Base-by-base conservation (phyloP, 2,113 vertebrate genomes). In the Rhinichthys klamathensis region DNA sequence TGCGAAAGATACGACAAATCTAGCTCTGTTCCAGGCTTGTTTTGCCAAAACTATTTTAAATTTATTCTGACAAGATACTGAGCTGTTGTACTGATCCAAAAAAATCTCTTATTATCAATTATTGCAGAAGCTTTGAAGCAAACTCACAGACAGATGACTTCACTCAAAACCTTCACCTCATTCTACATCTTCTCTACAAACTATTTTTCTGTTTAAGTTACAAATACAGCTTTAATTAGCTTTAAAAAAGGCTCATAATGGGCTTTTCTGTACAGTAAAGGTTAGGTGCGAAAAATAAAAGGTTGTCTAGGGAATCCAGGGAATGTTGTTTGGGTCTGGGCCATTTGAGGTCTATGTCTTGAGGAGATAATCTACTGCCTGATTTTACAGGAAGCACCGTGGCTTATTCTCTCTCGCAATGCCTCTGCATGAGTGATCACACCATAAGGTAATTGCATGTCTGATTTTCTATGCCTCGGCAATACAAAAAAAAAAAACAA, bases 371-470 rank as follows among this genome's bases (percentile, higher is more conserved):
- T 79, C 12, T 79, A 79, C 56, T 16, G 21, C 32, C 76, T 79
- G 76, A 79, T 79, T 79, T 79, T 61, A 41, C 18, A 61, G 35
- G 8, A 61, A 27, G 23, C 7, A 23, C 12, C 12, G 3, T 21
- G 32, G 32, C 56, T 27, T 79, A 25, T 61, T 32, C 18, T 12
- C 9, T 77, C 16, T 54, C n/a, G 6, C 35, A 41, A 27, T 79
- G 44, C 46, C 25, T 51, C 25, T 30, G 46, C 35, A 44, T 80
- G 56, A 79, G 8, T 61, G 15, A 61, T 80, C 35, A 27, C 77
- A 61, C 56, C 41, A 25, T 61, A 78, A 78, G 23, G 56, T 44
- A 63, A 80, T 80, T 63, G 32, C 32, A 60, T 61, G 35, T 80
- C 56, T 80, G 56, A 25, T 44, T 63, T 80, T 80, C 77, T 25